Evolutionary conservation across 2,113 vertebrate species (phyloP), one percentile per base, ranked within the genome.

Genomic region (Aleadryas rufinucha): DNA sequence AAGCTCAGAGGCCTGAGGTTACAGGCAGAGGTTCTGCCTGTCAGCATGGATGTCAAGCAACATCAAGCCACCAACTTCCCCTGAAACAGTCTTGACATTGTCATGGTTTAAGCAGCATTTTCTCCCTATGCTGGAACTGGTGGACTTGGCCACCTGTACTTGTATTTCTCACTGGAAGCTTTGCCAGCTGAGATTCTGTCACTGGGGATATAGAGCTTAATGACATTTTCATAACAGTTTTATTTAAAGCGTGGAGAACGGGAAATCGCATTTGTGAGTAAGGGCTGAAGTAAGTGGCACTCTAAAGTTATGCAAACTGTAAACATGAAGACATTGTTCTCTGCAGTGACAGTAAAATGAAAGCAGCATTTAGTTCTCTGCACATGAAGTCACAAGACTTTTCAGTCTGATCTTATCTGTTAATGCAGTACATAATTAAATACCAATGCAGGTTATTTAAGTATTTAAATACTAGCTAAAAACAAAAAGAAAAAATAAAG

Each of bases 381-480:
- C 60, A 83, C 42, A 65, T 1, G 0, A 65, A 94, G 68, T 91
- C 71, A 91, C 70, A 88, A 54, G 60, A 93, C 78, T 90, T 93
- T 41, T 93, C 82, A 80, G 50, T 72, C 85, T 90, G 71, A 91
- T 92, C 54, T 94, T 92, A 95, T 88, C 82, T 94, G 41, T 54
- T 89, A 74, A 88, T 22, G 27, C 54, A 90, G 41, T 44, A 79
- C 57, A 39, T 74, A 50, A 85, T 80, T 44, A 87, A 87, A 70
- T 57, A 77, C 31, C 79, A 69, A 41, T 61, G 37, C 12, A 77
- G 45, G 39, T 59, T 70, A 60, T 37, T 91, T 84, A 84, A 66
- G 31, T 68, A 90, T 80, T 93, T 76, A 80, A 95, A 74, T 86
- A 57, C 37, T 39, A 69, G 31, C 20, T 76, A 50, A 54, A 45